Conservation (phyloP, 2,113 vertebrate species). For the Ciconia maguari region DNA sequence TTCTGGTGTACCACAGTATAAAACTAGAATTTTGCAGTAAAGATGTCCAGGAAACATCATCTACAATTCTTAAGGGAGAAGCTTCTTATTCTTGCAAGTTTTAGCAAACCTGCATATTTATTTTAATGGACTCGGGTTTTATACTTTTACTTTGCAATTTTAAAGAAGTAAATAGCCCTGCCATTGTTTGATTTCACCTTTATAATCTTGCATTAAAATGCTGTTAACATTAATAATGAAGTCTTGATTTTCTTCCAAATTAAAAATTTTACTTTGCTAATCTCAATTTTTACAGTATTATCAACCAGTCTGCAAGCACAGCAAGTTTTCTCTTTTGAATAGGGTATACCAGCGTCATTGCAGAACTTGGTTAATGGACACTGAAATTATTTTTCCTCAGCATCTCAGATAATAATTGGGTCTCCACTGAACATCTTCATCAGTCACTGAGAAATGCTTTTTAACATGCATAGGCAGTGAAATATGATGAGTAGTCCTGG, state of each 20-base stretch:
- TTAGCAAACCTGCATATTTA: not conserved
- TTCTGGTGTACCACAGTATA: not conserved
- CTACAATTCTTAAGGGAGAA: not conserved
- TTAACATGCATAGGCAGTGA: not conserved
- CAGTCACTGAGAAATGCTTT: not conserved
- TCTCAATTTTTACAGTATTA: not conserved
- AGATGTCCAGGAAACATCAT: not conserved
- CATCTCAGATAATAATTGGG: not conserved
- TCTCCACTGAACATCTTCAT: not conserved
- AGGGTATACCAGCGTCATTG: not conserved
- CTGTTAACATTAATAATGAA: not conserved
- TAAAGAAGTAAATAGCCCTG: not conserved
- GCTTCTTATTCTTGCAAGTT: not conserved
- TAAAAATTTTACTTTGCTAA: not conserved
- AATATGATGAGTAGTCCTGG: not conserved
- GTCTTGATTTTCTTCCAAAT: not conserved
- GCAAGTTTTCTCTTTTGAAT: not conserved
- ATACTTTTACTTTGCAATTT: not conserved
- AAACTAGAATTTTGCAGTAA: not conserved
- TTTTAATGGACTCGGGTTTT: not conserved
- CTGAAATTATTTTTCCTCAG: not conserved
- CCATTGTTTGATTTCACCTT: not conserved
- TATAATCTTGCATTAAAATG: not conserved
- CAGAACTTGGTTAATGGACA: not conserved
- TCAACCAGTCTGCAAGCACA: not conserved